These are phyloP conservation scores for Cliona cf. orientalis DNA, from an alignment of 37 sponge, comb jelly and placozoan species.

Conservation along the genomic window DNA sequence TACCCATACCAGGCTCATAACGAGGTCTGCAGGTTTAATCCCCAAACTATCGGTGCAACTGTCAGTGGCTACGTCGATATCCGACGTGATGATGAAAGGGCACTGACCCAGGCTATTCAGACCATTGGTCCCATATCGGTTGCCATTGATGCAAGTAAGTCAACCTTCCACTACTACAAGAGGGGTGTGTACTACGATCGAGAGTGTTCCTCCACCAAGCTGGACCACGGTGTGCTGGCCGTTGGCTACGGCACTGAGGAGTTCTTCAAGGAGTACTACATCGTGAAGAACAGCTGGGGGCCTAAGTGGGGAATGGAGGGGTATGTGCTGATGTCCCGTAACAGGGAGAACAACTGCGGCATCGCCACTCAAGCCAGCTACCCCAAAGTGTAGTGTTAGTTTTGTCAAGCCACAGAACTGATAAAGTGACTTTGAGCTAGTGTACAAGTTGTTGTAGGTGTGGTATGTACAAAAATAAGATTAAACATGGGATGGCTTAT, in stretches of 20 bases:
- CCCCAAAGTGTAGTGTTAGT: too few relatives aligned
- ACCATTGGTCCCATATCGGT: constrained; percentile 89
- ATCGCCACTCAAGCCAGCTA: constrained; percentile 88
- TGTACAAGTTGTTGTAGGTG: too few relatives aligned
- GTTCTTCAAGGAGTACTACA: constrained; percentile 69
- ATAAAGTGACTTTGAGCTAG: too few relatives aligned
- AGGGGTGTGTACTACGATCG: constrained; percentile 90
- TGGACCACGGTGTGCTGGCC: constrained; percentile 94
- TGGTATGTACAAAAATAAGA: too few relatives aligned
- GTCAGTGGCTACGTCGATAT: constrained; percentile 68
- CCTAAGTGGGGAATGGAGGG: constrained; percentile 86
- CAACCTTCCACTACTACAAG: constrained; percentile 79
- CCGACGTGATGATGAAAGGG: constrained; percentile 58
- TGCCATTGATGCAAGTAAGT: constrained; percentile 88
- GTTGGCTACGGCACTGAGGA: constrained; percentile 86
- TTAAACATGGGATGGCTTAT: too few relatives aligned
- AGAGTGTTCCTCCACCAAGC: constrained; percentile 72
- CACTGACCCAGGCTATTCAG: constrained; percentile 73
- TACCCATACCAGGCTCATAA: constrained; percentile 81
- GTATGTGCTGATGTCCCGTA: constrained; percentile 79
- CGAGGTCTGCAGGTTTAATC: constrained; percentile 71
- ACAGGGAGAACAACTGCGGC: constrained; percentile 86
- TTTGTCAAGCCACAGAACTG: too few relatives aligned
- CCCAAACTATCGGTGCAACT: constrained; percentile 69
- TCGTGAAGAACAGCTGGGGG: constrained; percentile 99